phyloP scores from a whole-genome alignment of 1,140 invertebrate genomes.

The Laodelphax striatellus region DNA sequence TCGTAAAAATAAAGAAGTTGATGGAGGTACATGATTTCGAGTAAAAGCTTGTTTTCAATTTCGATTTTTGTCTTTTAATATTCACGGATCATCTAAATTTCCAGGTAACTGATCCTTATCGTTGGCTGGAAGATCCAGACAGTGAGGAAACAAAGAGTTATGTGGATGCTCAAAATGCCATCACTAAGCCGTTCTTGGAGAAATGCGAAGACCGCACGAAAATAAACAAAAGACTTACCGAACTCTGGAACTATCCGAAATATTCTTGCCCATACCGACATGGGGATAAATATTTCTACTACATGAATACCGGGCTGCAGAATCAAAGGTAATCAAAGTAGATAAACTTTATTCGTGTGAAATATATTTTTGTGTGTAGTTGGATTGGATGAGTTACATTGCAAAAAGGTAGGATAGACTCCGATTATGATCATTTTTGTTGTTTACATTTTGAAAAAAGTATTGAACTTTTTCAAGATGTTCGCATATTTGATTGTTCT shows the following conservation, averaged over 20 bases:
- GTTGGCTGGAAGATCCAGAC: constrained; percentile 95
- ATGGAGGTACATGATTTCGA: too few relatives aligned
- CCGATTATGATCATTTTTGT: too few relatives aligned
- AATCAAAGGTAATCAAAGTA: constrained; percentile 68
- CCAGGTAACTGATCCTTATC: constrained; percentile 83
- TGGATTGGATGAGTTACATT: too few relatives aligned
- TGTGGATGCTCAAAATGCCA: constrained; percentile 82
- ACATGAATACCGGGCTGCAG: constrained; percentile 89
- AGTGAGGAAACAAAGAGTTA: constrained; percentile 82
- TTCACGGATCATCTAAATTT: constrained; percentile 7
- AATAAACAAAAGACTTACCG: constrained; percentile 65
- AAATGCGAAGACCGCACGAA: constrained; percentile 57
- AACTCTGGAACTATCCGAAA: constrained; percentile 94
- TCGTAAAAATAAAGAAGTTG: too few relatives aligned
- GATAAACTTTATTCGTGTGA: too few relatives aligned
- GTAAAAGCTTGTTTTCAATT: too few relatives aligned
- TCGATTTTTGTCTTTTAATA: too few relatives aligned
- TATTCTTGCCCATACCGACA: constrained; percentile 75
- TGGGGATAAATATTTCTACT: constrained; percentile 85
- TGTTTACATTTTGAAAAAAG: too few relatives aligned
- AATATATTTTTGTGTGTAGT: too few relatives aligned
- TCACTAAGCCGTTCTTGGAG: constrained; percentile 78
- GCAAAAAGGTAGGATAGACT: too few relatives aligned
- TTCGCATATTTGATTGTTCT: too few relatives aligned
- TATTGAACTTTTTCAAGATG: too few relatives aligned